These are phyloP conservation scores for Noctuana brunneofusca DNA, from an alignment of 2,888 invertebrate genomes.

Conservation along the genomic window DNA sequence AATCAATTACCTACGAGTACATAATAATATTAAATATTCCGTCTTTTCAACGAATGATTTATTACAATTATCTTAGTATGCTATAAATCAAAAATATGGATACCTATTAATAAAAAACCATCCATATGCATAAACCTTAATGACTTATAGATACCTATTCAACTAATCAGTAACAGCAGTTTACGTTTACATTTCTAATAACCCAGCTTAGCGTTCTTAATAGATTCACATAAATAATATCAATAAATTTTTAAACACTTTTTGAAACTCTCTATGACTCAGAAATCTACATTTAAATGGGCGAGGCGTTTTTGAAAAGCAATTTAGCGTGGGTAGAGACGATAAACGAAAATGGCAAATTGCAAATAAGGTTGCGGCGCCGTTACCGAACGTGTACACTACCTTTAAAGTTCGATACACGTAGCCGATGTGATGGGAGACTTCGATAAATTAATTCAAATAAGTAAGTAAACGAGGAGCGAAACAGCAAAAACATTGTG, in stretches of 20 bases:
- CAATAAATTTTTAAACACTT: conserved; percentile 12
- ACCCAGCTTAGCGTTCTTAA: conserved; percentile 7
- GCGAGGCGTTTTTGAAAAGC: conserved; percentile 33
- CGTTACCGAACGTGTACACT: conserved; percentile 55
- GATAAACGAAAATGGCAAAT: conserved; percentile 58
- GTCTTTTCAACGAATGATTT: not conserved
- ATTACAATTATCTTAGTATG: too few species aligned
- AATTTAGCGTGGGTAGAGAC: conserved; percentile 56
- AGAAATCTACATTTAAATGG: conserved; percentile 42
- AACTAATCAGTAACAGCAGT: not conserved
- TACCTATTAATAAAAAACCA: not conserved
- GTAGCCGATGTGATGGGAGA: conserved; percentile 4
- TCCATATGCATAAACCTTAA: conserved; percentile 24
- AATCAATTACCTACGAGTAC: too few species aligned
- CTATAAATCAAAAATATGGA: too few species aligned
- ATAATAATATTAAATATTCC: too few species aligned
- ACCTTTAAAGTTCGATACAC: conserved; percentile 36
- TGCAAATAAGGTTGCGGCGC: conserved; percentile 56
- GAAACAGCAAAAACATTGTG: conserved; percentile 12
- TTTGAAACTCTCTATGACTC: conserved; percentile 32
- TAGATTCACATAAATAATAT: conserved; percentile 25
- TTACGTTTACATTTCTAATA: conserved; percentile 9
- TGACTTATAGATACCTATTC: not conserved
- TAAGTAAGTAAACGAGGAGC: not conserved
- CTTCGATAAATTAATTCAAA: conserved; percentile 13